Conservation (phyloP, 2,797 vertebrate genomes). For the Eutrigla gurnardus region DNA sequence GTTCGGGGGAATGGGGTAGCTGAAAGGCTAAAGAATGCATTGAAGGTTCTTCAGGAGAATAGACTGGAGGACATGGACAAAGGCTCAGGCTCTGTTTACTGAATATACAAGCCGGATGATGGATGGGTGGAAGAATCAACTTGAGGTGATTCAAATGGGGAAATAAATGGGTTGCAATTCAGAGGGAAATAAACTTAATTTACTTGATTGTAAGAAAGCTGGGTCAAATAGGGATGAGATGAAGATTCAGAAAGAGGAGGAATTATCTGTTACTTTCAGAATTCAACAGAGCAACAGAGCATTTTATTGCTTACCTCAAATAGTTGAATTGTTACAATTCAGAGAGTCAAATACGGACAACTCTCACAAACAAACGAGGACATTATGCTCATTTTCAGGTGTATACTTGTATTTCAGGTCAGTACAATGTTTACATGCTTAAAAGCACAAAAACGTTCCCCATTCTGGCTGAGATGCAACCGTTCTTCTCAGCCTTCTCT, state of each 20-base stretch:
- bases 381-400: no score
- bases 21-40: conserved; percentile 6
- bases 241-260: neutral
- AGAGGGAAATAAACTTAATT: neutral
- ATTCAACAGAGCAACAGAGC: conserved; percentile 17
- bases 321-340: neutral
- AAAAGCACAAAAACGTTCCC: no score
- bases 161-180: neutral
- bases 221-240: neutral
- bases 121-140: neutral
- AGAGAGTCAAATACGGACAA: neutral
- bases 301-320: neutral
- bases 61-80: conserved; percentile 19
- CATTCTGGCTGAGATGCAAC: no score
- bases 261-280: conserved; percentile 10
- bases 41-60: neutral
- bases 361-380: no score
- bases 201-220: neutral
- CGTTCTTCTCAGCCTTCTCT: no score
- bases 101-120: conserved; percentile 1
- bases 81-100: conserved; percentile 27
- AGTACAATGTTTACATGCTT: no score
- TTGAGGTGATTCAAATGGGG: neutral
- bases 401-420: no score
- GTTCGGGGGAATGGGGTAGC: conserved; percentile 12